phyloP scores from a whole-genome alignment of 2,888 invertebrate species.

The Odontocerum albicorne region DNA sequence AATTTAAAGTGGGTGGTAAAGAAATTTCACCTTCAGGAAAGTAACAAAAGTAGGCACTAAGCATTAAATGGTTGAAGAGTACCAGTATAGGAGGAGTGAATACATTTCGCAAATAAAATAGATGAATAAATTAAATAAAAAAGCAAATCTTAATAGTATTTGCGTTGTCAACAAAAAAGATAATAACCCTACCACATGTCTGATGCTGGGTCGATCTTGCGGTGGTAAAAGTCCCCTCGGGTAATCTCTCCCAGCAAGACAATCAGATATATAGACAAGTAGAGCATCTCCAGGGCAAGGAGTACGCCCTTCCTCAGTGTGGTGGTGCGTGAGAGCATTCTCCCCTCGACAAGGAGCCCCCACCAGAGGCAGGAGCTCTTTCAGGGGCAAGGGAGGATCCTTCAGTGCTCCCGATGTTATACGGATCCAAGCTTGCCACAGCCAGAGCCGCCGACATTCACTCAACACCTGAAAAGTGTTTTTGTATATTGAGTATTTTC shows the following conservation, averaged over 20 bases:
- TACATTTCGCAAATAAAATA: neutral
- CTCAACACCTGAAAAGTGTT: slow-evolving; percentile 53
- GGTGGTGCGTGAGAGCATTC: neutral
- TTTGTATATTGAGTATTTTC: neutral
- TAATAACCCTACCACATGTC: slow-evolving; percentile 62
- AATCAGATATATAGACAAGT: slow-evolving; percentile 72
- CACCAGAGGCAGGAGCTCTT: slow-evolving; percentile 60
- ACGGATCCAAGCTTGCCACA: slow-evolving; percentile 69
- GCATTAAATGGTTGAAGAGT: too few species aligned
- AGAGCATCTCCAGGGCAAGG: slow-evolving; percentile 68
- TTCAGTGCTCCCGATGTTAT: slow-evolving; percentile 68
- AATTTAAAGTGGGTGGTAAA: too few species aligned
- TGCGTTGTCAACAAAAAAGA: neutral
- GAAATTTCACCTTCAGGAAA: too few species aligned
- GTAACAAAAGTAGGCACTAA: too few species aligned
- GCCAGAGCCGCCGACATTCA: slow-evolving; percentile 61
- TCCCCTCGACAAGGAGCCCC: slow-evolving; percentile 42
- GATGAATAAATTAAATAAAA: neutral
- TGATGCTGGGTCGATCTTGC: slow-evolving; percentile 58
- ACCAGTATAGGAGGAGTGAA: neutral
- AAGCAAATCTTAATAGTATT: neutral
- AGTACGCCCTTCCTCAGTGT: slow-evolving; percentile 17
- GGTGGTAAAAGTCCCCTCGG: slow-evolving; percentile 64
- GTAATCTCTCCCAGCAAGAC: slow-evolving; percentile 71
- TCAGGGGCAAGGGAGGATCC: slow-evolving; percentile 71